Percentiles rank a stretch among this genome's conserved stretches.
Evolutionary conservation across 1,140 invertebrate genomes (phyloP).

Genomic region (Pseudomyrmex flavicornis): DNA sequence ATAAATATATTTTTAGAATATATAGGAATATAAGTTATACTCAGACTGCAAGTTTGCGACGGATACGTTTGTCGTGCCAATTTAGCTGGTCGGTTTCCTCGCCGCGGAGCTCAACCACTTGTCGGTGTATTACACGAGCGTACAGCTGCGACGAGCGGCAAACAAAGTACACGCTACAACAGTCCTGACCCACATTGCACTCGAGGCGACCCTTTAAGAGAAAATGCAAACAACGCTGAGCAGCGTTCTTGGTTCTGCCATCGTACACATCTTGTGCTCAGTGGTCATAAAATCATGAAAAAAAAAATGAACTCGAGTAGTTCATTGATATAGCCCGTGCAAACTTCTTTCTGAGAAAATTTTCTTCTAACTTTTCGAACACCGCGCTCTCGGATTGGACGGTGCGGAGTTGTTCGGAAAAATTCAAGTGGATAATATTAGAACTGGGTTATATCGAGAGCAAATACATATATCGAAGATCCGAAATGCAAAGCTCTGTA

Average conservation of each 20-base stretch:
- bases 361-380: slow-evolving; percentile 22
- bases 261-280: slow-evolving; percentile 20
- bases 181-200: slow-evolving; percentile 53
- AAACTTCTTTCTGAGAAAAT: not conserved
- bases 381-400: not conserved
- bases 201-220: slow-evolving; percentile 49
- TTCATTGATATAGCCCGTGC: not conserved
- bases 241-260: slow-evolving; percentile 23
- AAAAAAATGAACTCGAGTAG: slow-evolving; percentile 27
- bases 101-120: slow-evolving; percentile 45
- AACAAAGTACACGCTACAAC: slow-evolving; percentile 52
- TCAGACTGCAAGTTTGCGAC: slow-evolving; percentile 27
- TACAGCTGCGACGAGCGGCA: slow-evolving; percentile 46
- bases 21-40: slow-evolving; percentile 30
- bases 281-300: slow-evolving; percentile 45
- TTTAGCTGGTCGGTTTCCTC: slow-evolving; percentile 55
- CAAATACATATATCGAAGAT: not conserved
- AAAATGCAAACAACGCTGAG: slow-evolving; percentile 53
- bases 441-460: too few relatives aligned
- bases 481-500: not conserved
- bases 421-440: slow-evolving; percentile 8
- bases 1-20: slow-evolving; percentile 20
- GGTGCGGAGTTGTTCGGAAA: not conserved
- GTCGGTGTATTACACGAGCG: slow-evolving; percentile 56
- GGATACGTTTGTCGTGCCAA: slow-evolving; percentile 52